These are phyloP conservation scores for Anguilla marmorata DNA, from an alignment of 2,797 vertebrate genomes.

Conservation along the genomic window DNA sequence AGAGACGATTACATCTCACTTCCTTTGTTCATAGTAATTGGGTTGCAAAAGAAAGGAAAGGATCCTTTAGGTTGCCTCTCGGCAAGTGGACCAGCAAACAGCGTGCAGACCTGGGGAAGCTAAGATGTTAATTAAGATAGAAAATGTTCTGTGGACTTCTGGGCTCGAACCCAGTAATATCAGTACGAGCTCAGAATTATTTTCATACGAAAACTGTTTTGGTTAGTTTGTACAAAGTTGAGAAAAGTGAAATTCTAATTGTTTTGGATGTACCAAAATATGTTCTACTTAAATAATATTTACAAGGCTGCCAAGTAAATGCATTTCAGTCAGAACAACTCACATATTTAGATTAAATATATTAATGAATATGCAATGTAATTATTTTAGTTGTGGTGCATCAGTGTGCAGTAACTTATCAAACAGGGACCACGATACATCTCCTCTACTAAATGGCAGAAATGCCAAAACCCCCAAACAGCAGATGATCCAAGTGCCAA, in stretches of 20 bases:
- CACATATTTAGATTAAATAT: too few relatives aligned
- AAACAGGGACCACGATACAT: too few relatives aligned
- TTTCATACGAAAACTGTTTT: not conserved
- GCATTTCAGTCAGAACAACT: too few relatives aligned
- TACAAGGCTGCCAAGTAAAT: not conserved
- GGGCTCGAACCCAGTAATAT: not conserved
- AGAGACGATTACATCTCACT: slow-evolving; percentile 7
- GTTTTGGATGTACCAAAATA: not conserved
- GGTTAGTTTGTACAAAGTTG: too few relatives aligned
- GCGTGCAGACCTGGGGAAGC: not conserved
- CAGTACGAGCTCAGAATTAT: not conserved
- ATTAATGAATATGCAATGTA: too few relatives aligned
- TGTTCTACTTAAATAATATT: not conserved
- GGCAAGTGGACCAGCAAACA: not conserved
- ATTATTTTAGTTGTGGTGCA: too few relatives aligned
- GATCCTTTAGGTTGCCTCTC: not conserved
- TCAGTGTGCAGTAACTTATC: too few relatives aligned
- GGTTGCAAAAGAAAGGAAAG: not conserved
- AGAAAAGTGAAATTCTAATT: not conserved
- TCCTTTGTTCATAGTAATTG: not conserved
- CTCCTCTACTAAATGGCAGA: too few relatives aligned
- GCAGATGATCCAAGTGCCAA: too few relatives aligned
- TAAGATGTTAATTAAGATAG: not conserved
- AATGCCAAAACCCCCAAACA: too few relatives aligned
- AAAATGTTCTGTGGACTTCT: not conserved